Evolutionary conservation across 2,888 invertebrate genomes (phyloP).

Genomic region (Andrena praecox): DNA sequence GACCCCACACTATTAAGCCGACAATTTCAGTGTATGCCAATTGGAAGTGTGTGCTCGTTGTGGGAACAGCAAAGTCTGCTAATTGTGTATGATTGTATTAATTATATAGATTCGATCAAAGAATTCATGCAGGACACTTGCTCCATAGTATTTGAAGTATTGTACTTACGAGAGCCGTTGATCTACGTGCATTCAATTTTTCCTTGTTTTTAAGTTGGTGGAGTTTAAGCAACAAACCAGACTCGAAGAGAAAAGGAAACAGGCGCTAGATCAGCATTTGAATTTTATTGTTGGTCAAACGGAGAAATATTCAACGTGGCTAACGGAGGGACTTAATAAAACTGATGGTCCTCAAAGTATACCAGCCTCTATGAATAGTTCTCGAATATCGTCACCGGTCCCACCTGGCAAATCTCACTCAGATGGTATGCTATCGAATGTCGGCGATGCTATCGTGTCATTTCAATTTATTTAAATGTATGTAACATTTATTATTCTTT

Average conservation of each 20-base stretch:
- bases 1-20: conserved; percentile 85
- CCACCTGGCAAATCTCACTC: conserved; percentile 80
- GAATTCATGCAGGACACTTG: conserved; percentile 64
- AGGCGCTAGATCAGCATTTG: conserved; percentile 97
- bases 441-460: conserved; percentile 1
- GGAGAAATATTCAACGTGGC: conserved; percentile 96
- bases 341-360: conserved; percentile 83
- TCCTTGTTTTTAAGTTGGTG: conserved; percentile 88
- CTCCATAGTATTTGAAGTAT: conserved; percentile 1
- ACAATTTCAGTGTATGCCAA: conserved; percentile 78
- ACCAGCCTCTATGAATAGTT: conserved; percentile 84
- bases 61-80: conserved; percentile 82
- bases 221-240: conserved; percentile 97
- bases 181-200: not conserved
- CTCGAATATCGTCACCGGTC: conserved; percentile 83
- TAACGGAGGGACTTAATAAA: conserved; percentile 94
- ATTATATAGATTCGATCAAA: conserved; percentile 59
- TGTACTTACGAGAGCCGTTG: not conserved
- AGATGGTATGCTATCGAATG: conserved; percentile 76
- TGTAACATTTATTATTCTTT: not conserved
- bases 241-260: conserved; percentile 97
- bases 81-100: conserved; percentile 69
- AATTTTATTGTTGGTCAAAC: conserved; percentile 99
- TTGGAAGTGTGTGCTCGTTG: conserved; percentile 84
- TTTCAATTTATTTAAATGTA: not conserved